Evolutionary conservation across 2,797 vertebrate species (phyloP), one percentile per base, ranked within the genome.

Genomic region (Balearica regulorum): DNA sequence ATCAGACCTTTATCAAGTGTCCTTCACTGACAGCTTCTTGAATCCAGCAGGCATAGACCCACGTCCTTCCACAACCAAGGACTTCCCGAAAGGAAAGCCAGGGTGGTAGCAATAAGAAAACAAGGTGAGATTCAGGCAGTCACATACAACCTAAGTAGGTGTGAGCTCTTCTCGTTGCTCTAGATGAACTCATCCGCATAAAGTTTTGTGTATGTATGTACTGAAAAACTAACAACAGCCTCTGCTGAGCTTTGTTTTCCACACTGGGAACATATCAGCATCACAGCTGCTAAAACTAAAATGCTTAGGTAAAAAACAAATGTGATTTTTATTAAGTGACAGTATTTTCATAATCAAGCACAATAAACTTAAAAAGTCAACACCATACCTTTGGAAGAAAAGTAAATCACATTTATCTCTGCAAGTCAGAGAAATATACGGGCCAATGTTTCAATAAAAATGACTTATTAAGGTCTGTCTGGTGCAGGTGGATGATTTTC

Each of bases 281-380:
- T 89, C 84, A 94, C 43, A 97, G 49, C 29, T 77, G 88, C 96
- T 94, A 88, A 97, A 97, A 96, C 69, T 93, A 95, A 96, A 97
- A 95, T 24, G 86, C 90, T 95, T 95, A 70, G 61, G 65, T 90
- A 95, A 94, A 96, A 14, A 94, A 31, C 7, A 78, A 91, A 89
- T 57, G 49, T 12, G 13, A 41, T 83, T 88, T 95, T 82, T 58
- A 49, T 90, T 89, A 96, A 94, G 72, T 65, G 82, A 58, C 20
- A 55, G n/a, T 57, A 53, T 81, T 89, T 70, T 91, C 31, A 24
- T 69, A 73, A 70, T 41, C 85, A 41, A 76, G 13, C 28, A 58
- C 68, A 79, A 58, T 62, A 93, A 93, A 87, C 72, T 86, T 88
- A 76, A 24, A 66, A 17, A 65, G 37, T 86, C 75, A 93, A 94